Evolutionary conservation across 2,113 vertebrate genomes (phyloP).

Genomic region (Caracal caracal): DNA sequence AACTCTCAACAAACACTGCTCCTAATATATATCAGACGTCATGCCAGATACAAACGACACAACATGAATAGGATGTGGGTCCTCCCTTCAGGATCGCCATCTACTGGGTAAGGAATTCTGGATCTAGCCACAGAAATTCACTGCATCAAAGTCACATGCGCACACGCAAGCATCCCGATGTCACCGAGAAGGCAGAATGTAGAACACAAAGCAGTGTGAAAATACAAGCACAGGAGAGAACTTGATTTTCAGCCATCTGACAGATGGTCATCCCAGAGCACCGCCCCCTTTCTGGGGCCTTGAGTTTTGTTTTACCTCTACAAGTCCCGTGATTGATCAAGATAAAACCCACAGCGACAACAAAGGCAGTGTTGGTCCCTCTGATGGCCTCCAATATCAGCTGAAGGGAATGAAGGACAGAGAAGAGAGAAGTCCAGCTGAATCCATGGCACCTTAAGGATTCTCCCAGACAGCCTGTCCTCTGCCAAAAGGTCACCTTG

Average conservation of each 20-base stretch:
- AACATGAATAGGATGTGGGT: neutral
- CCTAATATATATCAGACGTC: neutral
- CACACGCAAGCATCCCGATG: neutral
- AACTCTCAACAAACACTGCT: neutral
- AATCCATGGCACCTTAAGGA: neutral
- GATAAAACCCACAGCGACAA: constrained; percentile 56
- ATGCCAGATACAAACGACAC: rapidly evolving
- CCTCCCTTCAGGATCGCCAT: neutral
- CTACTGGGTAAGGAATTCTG: neutral
- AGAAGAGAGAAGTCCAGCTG: neutral
- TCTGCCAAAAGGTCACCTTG: neutral
- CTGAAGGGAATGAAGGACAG: neutral
- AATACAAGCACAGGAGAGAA: neutral
- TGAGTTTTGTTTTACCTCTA: constrained; percentile 44
- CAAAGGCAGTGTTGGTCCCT: neutral
- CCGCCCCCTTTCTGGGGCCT: rapidly evolving
- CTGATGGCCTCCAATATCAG: constrained; percentile 59
- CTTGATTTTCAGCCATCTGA: neutral
- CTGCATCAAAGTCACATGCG: neutral
- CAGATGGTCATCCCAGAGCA: neutral
- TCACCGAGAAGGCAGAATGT: too few species aligned
- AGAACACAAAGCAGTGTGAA: neutral
- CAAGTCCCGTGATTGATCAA: constrained; percentile 42
- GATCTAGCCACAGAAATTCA: neutral
- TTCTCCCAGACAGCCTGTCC: neutral